Base-by-base conservation (phyloP, 1,140 invertebrate genomes). In the Mactra quadrangularis region DNA sequence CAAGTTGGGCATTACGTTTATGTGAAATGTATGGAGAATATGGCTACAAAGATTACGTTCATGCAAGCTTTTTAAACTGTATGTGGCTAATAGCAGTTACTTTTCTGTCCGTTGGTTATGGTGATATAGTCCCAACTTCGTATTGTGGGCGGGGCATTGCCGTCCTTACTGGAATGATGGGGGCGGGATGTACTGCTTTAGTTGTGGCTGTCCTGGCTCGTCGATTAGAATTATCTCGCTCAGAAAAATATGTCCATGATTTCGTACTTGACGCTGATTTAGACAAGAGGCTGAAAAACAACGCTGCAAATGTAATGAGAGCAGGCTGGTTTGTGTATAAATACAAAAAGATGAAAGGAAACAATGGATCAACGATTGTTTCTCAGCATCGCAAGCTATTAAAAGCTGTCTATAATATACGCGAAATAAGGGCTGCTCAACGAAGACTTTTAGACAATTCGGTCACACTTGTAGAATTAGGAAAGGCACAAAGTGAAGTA, bases 71-170 rank as follows among this genome's bases (percentile, higher is more conserved):
- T 66, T 81, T 91, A 2, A 92, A 93, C 83, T 89, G 91, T 1
- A 89, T 93, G 87, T 93, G 92, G 92, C 71, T 93, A 45, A 87
- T 93, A 1, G 89, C 92, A 11, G 91, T 93, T 33, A 93, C 92
- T 19, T 93, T 93, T 84, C 85, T 93, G 3, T 90, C 89, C 0
- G 88, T 93, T 9, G 92, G 92, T 1, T 93, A 93, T 76, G 92
- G 92, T 1, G 92, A 93, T 75, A 92, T 93, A n/a, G 89, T 91
- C 0, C 92, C 92, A 0, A 87, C 89, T n/a, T 90, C 91, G 0
- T 90, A 92, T 66, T 93, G 92, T 83, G 93, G 93, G 3, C 83
- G 92, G 4, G 87, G 88, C 22, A 91, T 93, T 19, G 88, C 92
- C 6, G 91, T 93, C 0, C 77, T 91, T 11, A 93, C 92, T 0